These are phyloP conservation scores for Macrobrachium nipponense DNA, from an alignment of 1,140 invertebrate genomes.

Conservation along the genomic window DNA sequence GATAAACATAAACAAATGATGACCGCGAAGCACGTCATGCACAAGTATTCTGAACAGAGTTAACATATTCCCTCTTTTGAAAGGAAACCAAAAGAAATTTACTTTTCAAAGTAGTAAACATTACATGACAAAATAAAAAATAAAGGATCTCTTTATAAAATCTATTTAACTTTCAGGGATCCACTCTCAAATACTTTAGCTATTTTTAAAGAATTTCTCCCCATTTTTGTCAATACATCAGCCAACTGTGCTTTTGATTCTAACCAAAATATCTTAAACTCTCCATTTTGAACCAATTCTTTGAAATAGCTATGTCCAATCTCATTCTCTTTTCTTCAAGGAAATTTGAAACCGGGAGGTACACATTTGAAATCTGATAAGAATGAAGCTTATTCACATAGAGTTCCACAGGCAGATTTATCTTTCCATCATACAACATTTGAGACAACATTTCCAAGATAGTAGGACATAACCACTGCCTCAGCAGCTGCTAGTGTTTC, in stretches of 20 bases:
- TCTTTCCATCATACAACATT: too few species aligned
- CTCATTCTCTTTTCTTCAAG: constrained; percentile 6
- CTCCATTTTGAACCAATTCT: constrained; percentile 10
- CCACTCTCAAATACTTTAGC: neutral
- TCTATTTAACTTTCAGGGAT: neutral
- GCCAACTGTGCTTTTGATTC: neutral
- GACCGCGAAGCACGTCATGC: too few species aligned
- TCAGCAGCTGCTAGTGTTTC: too few species aligned
- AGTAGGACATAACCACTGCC: too few species aligned
- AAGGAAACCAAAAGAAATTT: neutral
- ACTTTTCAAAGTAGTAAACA: neutral
- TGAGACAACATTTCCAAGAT: too few species aligned
- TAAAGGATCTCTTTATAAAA: neutral
- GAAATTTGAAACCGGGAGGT: constrained; percentile 3
- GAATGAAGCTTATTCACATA: too few species aligned
- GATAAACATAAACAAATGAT: too few species aligned
- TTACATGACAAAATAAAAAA: neutral
- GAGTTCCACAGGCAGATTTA: too few species aligned
- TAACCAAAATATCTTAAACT: constrained; percentile 12
- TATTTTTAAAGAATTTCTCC: neutral
- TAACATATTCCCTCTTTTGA: neutral
- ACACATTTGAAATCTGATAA: neutral
- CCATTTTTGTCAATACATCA: constrained; percentile 6
- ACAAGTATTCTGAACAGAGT: neutral
- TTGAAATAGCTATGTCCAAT: constrained; percentile 15